phyloP scores from a whole-genome alignment of 1,140 invertebrate species.

The Stegodyphus dumicola region DNA sequence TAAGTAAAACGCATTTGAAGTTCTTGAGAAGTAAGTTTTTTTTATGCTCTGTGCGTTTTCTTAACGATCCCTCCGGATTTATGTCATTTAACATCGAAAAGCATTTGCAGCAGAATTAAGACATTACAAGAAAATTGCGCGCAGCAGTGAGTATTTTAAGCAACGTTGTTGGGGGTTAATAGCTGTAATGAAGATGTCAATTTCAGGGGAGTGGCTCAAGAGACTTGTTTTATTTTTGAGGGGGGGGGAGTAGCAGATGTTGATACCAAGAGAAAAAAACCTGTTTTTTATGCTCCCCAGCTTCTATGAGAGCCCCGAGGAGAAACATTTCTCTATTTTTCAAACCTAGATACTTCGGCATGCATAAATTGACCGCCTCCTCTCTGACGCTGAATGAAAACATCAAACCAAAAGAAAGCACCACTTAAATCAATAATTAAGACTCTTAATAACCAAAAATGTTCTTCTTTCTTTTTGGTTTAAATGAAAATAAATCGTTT shows the following conservation, averaged over 20 bases:
- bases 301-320: background rate
- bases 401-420: background rate
- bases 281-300: background rate
- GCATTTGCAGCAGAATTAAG: constrained; percentile 24
- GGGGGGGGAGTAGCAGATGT: constrained; percentile 20
- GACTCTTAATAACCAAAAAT: background rate
- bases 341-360: background rate
- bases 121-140: constrained; percentile 50
- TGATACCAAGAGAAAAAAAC: constrained; percentile 2
- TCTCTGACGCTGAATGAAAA: background rate
- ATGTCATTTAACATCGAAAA: background rate
- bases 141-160: constrained; percentile 39
- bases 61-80: no score
- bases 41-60: no score
- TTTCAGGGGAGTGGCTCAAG: constrained; percentile 42
- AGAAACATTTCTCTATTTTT: background rate
- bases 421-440: background rate
- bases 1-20: no score
- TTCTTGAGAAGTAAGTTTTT: no score
- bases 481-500: no score
- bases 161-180: constrained; percentile 51
- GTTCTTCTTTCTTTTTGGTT: no score
- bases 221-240: background rate
- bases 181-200: constrained; percentile 57
- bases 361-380: background rate